phyloP scores from a whole-genome alignment of 2,888 invertebrate genomes.

The Acronicta leporina region DNA sequence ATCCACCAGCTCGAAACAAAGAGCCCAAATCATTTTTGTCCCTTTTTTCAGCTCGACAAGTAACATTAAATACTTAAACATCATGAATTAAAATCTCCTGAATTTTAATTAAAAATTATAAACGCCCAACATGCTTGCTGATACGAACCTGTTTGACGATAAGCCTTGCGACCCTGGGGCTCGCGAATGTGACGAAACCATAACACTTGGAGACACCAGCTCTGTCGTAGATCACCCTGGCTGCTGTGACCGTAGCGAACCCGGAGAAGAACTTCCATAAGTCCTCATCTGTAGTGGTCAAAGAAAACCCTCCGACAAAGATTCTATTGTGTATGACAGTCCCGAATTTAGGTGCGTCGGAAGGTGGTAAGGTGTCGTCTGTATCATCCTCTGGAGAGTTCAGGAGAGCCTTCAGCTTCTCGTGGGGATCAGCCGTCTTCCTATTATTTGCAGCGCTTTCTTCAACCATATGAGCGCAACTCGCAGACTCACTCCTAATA shows the following conservation, averaged over 20 bases:
- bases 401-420: constrained; percentile 82
- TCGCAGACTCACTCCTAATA: constrained; percentile 84
- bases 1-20: constrained; percentile 31
- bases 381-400: constrained; percentile 84
- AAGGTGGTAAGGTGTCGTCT: constrained; percentile 82
- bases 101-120: constrained; percentile 36
- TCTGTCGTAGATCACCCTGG: constrained; percentile 98
- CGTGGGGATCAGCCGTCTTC: constrained; percentile 82
- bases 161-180: constrained; percentile 84
- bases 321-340: constrained; percentile 98
- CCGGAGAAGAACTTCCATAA: constrained; percentile 96
- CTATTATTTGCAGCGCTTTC: constrained; percentile 78
- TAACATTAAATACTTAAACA: constrained; percentile 6
- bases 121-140: constrained; percentile 40
- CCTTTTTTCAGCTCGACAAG: constrained; percentile 11
- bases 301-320: constrained; percentile 98
- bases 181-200: constrained; percentile 93
- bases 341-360: constrained; percentile 90
- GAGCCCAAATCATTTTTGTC: constrained; percentile 30
- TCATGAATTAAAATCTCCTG: constrained; percentile 34
- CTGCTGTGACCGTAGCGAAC: constrained; percentile 96
- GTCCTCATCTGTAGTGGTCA: constrained; percentile 97
- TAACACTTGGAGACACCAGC: constrained; percentile 98
- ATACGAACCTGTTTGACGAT: constrained; percentile 85
- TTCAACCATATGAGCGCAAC: constrained; percentile 86